These are phyloP conservation scores for Pelobates cultripes DNA, from an alignment of 2,797 vertebrate species.

Conservation along the genomic window DNA sequence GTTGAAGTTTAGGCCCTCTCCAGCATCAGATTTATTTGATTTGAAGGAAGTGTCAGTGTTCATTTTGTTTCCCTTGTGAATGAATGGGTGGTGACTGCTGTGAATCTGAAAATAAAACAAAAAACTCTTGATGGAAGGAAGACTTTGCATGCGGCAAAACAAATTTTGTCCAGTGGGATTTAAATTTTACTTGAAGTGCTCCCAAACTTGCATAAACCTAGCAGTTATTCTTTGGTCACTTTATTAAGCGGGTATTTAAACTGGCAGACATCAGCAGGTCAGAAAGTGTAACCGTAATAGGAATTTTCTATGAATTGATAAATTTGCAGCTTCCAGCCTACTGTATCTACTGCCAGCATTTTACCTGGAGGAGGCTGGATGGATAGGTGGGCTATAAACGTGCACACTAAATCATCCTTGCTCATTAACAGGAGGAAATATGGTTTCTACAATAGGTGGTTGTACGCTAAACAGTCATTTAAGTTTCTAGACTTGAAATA, in stretches of 20 bases:
- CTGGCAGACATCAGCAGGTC: not conserved
- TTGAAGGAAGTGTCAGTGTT: slow-evolving; percentile 57
- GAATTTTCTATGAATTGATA: not conserved
- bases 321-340: not conserved
- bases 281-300: not conserved
- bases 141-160: slow-evolving; percentile 71
- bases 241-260: not conserved
- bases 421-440: not conserved
- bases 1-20: slow-evolving; percentile 2
- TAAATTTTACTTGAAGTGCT: slow-evolving; percentile 84
- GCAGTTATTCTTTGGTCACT: not conserved
- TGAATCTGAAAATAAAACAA: slow-evolving; percentile 47
- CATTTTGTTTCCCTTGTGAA: slow-evolving; percentile 14
- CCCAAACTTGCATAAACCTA: slow-evolving; percentile 31
- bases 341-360: not conserved
- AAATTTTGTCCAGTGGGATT: slow-evolving; percentile 66
- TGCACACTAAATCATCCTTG: not conserved
- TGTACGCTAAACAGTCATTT: not conserved
- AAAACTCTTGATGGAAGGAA: slow-evolving; percentile 56
- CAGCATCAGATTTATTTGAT: slow-evolving; percentile 28
- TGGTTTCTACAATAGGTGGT: not conserved
- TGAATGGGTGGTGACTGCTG: slow-evolving; percentile 53
- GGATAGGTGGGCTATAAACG: not conserved
- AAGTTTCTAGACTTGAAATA: not conserved
- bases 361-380: not conserved